Conservation (phyloP, 2,797 vertebrate species). For the Lacerta bilineata region DNA sequence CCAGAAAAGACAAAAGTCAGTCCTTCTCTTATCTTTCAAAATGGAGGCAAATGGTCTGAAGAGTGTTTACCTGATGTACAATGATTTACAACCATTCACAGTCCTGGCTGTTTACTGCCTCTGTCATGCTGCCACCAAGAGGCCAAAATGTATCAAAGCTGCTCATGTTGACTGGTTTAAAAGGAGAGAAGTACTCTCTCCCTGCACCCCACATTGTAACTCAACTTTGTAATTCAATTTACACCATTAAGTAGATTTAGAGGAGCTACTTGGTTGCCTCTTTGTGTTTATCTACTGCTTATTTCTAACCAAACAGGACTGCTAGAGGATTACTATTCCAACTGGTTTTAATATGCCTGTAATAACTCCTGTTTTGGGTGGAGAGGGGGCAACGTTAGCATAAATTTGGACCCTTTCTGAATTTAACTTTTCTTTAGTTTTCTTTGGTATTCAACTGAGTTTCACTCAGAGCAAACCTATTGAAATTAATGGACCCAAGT, state of each 20-base stretch:
- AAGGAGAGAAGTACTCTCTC: background rate
- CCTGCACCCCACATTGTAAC: background rate
- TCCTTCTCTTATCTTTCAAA: conserved; percentile 1
- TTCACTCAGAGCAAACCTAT: too few relatives aligned
- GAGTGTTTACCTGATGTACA: conserved; percentile 15
- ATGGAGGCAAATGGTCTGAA: conserved; percentile 14
- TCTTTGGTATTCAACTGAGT: too few relatives aligned
- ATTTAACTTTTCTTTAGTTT: background rate
- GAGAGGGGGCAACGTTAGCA: background rate
- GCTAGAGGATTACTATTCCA: background rate
- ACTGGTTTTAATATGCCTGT: background rate
- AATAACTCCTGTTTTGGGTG: background rate
- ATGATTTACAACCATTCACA: background rate
- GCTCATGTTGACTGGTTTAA: background rate
- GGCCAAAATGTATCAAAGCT: background rate
- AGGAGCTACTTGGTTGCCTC: background rate
- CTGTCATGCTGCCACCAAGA: conserved; percentile 44
- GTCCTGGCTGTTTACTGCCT: background rate
- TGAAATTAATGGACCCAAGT: too few relatives aligned
- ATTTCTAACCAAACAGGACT: background rate
- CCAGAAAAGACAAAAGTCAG: conserved; percentile 35
- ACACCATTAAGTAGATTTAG: background rate
- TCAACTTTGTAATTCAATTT: background rate
- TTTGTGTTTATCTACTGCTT: background rate
- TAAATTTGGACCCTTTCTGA: background rate